Base-by-base conservation (phyloP, 2,797 vertebrate genomes). In the Sebastes matsubarae region DNA sequence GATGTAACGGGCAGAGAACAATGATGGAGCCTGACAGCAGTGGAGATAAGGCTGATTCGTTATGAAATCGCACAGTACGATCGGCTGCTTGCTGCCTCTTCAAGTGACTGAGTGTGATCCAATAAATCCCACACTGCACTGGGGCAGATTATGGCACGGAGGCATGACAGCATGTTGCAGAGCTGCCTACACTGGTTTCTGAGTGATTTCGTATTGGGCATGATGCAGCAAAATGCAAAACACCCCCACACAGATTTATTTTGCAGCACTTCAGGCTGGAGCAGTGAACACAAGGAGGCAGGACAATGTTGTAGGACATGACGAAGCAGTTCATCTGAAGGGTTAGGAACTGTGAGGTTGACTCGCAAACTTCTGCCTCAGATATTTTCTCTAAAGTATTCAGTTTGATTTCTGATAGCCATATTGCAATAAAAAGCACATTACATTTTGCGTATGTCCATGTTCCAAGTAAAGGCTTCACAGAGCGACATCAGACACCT, bases 141-240 rank as follows among this genome's bases (percentile, higher is more conserved):
- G 84, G 78, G 81, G 83, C 80, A 83, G 75, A 83, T 81, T 76
- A 81, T 63, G 61, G 77, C 75, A 59, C 42, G 2, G 73, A 78
- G 78, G 81, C 75, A 75, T 52, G 73, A n/a, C 67, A 22, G 79
- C 61, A 16, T 85, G 87, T 58, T 81, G 77, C 82, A 74, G 79
- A 52, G 76, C 73, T 68, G 87, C 82, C 77, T 64, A 67, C 79
- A 13, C 75, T 50, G 66, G 30, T 29, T 80, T 78, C 61, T 69
- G 67, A 75, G 38, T 50, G 54, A 42, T 75, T 86, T 75, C 1
- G 18, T 54, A 8, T 52, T 20, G 36, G 69, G 11, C 77, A 58
- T 90, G 91, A 92, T 90, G 88, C 91, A 91, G 89, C 86, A 92
- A 83, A 87, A 90, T 86, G 81, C 79, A 80, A 73, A 87, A 82